Base-by-base conservation (phyloP, 2,888 invertebrate genomes). In the Tinea semifulvella region DNA sequence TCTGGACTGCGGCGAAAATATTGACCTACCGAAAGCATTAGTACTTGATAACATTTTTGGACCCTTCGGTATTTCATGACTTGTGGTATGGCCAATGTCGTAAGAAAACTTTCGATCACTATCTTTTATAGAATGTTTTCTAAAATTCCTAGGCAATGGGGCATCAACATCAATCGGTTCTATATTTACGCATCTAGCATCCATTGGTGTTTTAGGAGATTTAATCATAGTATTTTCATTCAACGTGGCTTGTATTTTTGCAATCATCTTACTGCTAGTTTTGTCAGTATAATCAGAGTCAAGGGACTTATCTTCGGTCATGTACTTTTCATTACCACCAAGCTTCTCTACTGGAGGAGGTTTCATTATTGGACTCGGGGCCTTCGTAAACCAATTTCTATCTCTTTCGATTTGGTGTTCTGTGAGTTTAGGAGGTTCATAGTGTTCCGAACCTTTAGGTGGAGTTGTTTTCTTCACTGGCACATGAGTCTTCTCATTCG, bases 1-100 rank as follows among this genome's bases (percentile, higher is more conserved):
- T 54, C 85, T 85, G 26, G 85, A 84, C 49, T 88, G 88, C 3
- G 90, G 90, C 1, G 90, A 90, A 64, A 89, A 90, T 61, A 90
- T 87, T 0, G 88, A 87, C 44, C 87, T 81, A 55, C 83, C 85
- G 52, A 72, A 74, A 6, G 67, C 62, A 55, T 72, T 75, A 2
- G 60, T 60, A 6, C 67, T 55, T 3, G 75, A 73, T 2, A 77
- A 76, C 59, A 79, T 77, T 56, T 79, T 79, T 22, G 79, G 76
- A 52, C 76, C 75, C 52, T 79, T 77, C 1, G 77, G 75, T 46
- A 77, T 77, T 53, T 77, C 79, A 77, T 73, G 19, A n/a, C n/a
- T n/a, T 71, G 72, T 58, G 77, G 73, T n/a, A 75, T 62, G 52
- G 73, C 68, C 70, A 65, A 51, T 79, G 76, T 57, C 76, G 74